Conservation (phyloP, 64 coral and sea anemone genomes). For the Pocillopora verrucosa region DNA sequence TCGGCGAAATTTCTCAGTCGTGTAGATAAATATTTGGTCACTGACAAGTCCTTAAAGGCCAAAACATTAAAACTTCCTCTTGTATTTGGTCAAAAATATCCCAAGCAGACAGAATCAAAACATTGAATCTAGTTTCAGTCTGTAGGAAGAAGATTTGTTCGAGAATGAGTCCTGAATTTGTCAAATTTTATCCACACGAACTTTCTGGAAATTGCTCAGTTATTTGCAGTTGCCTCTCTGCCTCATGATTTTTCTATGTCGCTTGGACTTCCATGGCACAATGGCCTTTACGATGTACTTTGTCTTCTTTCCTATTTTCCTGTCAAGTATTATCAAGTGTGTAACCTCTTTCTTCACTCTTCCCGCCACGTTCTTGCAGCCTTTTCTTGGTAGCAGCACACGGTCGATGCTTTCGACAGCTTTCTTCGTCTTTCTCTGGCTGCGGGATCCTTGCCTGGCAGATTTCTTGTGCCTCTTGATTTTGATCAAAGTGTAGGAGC, state of each 20-base stretch:
- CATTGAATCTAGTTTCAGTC: background rate
- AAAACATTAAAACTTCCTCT: background rate
- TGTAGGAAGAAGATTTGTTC: background rate
- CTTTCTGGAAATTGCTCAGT: background rate
- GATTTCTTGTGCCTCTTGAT: background rate
- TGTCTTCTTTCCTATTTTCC: background rate
- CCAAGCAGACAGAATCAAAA: background rate
- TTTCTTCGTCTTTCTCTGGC: background rate
- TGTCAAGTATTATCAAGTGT: conserved; percentile 8
- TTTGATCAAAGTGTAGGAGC: background rate
- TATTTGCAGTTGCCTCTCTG: background rate
- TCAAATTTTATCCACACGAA: background rate
- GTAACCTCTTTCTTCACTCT: background rate
- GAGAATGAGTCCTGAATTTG: background rate
- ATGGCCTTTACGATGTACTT: conserved; percentile 19
- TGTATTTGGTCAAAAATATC: background rate
- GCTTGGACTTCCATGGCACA: background rate
- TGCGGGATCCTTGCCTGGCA: background rate
- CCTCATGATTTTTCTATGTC: background rate
- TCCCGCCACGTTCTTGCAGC: background rate
- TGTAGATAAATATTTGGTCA: background rate
- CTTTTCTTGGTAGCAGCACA: background rate
- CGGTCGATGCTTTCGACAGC: background rate
- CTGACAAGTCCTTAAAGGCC: background rate
- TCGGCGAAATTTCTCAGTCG: background rate